Evolutionary conservation across 2,797 vertebrate genomes (phyloP), one percentile per base, ranked within the genome.

Genomic region (Leucoraja ocellata): DNA sequence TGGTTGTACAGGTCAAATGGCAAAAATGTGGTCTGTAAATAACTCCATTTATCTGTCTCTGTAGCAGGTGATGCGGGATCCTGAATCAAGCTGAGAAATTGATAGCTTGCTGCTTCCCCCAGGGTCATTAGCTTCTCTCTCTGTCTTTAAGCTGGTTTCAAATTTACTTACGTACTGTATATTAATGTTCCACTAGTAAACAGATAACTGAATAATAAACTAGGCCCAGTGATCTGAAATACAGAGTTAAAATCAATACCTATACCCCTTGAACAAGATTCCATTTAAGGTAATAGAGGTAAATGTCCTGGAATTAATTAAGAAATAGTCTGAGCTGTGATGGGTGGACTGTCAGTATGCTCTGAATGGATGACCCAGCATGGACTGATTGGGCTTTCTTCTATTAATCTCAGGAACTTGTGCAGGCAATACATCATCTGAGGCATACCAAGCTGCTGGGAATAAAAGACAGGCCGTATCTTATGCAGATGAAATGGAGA

Each of bases 231-330:
- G 9, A 10, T 88, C 61, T 32, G 61, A 86, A 86, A 32, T n/a
- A 65, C 61, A 88, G 84, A 18, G 63, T 32, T 16, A 21, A 54
- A n/a, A n/a, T 68, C 63, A 65, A 65, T 88, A 88, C 63, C 13
- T 65, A 68, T 68, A n/a, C 23, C 81, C 81, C 25, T 61, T 61
- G 28, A 84, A 84, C 23, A 68, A 88, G 84, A 88, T 18, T 68
- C n/a, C 61, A 65, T 36, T 39, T 36, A 65, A 32, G 7, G 61
- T 28, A 65, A 32, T 88, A 63, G 84, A 65, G 81, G 61, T 6
- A 88, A 36, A 88, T 36, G 81, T 68, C 84, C 84, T 88, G 84
- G 84, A 88, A 88, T 68, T n/a, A 36, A 36, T 88, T 68, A 88
- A 63, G 83, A 32, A 88, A 18, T 16, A 18, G n/a, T 68, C 84